These are phyloP conservation scores for Phoenicopterus ruber DNA, from an alignment of 2,113 vertebrate genomes.

Conservation along the genomic window DNA sequence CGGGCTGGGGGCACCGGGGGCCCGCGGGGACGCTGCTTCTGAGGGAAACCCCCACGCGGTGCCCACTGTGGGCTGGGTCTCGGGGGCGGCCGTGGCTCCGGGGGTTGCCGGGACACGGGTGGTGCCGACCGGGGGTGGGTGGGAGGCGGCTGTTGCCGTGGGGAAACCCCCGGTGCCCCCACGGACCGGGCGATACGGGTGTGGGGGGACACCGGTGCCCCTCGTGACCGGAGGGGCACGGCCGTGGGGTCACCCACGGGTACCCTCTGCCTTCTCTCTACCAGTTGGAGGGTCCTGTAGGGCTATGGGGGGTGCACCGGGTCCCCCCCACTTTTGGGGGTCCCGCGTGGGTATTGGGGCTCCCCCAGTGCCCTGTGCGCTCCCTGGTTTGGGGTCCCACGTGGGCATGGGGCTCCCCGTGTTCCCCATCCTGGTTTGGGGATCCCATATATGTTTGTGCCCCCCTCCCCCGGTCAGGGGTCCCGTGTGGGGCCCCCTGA, in stretches of 20 bases:
- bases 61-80: fast-evolving
- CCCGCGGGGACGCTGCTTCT: neutral
- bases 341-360: neutral
- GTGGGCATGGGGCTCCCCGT: fast-evolving
- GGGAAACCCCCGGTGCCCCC: neutral
- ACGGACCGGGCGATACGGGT: fast-evolving
- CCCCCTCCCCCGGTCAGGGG: fast-evolving
- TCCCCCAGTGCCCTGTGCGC: neutral
- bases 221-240: fast-evolving
- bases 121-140: no score
- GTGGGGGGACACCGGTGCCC: fast-evolving
- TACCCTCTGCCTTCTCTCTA: fast-evolving
- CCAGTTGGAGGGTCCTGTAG: fast-evolving
- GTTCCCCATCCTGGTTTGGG: neutral
- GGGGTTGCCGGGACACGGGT: neutral
- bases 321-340: neutral
- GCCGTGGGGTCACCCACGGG: fast-evolving
- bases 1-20: neutral
- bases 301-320: no score
- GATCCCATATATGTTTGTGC: fast-evolving
- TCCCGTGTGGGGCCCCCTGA: fast-evolving
- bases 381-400: neutral
- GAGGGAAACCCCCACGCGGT: fast-evolving
- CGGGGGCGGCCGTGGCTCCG: neutral
- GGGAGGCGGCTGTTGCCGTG: neutral